Conservation (phyloP, 2,113 vertebrate genomes). For the Athene cunicularia region DNA sequence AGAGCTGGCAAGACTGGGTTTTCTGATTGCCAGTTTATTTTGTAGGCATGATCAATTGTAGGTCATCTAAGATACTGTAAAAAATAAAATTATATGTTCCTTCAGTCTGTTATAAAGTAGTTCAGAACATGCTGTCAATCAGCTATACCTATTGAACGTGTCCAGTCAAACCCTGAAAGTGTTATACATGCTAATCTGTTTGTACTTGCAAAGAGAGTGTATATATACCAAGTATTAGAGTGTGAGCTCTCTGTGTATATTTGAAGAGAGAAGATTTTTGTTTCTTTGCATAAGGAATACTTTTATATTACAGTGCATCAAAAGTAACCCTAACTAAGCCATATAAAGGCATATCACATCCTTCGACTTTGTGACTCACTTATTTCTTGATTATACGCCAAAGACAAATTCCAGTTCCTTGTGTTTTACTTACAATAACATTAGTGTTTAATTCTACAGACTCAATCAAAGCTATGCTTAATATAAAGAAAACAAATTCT, state of each 20-base stretch:
- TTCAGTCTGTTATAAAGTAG: background rate
- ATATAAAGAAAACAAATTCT: constrained; percentile 74
- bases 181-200: background rate
- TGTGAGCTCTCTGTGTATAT: background rate
- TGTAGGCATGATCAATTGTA: background rate
- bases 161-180: background rate
- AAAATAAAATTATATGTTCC: background rate
- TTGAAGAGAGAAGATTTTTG: constrained; percentile 7
- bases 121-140: background rate
- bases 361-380: constrained; percentile 54
- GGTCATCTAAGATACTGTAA: background rate
- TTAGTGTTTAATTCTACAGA: constrained; percentile 73
- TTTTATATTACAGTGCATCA: constrained; percentile 47
- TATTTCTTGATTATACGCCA: constrained; percentile 54
- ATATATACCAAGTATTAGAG: background rate
- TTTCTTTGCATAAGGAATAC: constrained; percentile 16
- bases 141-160: background rate
- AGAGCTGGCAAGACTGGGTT: background rate
- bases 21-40: background rate
- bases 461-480: constrained; percentile 75
- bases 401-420: constrained; percentile 61
- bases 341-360: constrained; percentile 61
- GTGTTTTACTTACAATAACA: constrained; percentile 72
- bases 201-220: background rate
- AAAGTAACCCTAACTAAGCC: constrained; percentile 51